Evolutionary conservation across 2,797 vertebrate species (phyloP), one percentile per base, ranked within the genome.

Genomic region (Lepilemur ruficaudatus): DNA sequence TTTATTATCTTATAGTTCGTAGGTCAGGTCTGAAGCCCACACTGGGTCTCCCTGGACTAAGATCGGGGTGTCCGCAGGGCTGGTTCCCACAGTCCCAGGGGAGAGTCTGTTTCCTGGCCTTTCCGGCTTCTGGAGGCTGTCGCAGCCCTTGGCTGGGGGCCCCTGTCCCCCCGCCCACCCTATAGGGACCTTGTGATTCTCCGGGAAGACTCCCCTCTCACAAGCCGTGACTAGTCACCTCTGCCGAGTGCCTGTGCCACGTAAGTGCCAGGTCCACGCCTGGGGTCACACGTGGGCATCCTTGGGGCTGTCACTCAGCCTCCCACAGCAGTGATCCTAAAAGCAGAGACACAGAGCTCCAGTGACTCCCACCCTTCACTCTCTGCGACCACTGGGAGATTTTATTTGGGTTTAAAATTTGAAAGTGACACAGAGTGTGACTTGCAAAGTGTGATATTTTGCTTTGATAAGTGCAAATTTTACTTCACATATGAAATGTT

Each of bases 31-130:
- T 6, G 50, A 55, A 81, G 50, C 35, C 63, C 76, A 46, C 5
- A 28, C 6, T 22, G 14, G 7, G 23, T 59, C 52, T 91, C 65
- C 32, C 15, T 15, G 32, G 32, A 41, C 7, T 25, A 35, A 78
- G 55, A 35, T 15, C 7, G 3, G 50, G n/a, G n/a, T 14, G 22
- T 35, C 75, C 0, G 0, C 6, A 28, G 32, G 65, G 17, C 65
- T 69, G 65, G 41, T 6, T 30, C 38, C 1, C 14, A 2, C 35
- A 30, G 10, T 2, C 55, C 30, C 2, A 0, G n/a, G n/a, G 17
- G 22, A 78, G n/a, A 12, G n/a, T 78, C 22, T 38, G 50, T 23
- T 55, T 80, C 50, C 30, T 28, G 7, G 30, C 32, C 46, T 57
- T n/a, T 59, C 52, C 1, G 10, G 23, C 50, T 59, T 15, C 81